Base-by-base conservation (phyloP, 2,113 vertebrate species). In the Lota lota region DNA sequence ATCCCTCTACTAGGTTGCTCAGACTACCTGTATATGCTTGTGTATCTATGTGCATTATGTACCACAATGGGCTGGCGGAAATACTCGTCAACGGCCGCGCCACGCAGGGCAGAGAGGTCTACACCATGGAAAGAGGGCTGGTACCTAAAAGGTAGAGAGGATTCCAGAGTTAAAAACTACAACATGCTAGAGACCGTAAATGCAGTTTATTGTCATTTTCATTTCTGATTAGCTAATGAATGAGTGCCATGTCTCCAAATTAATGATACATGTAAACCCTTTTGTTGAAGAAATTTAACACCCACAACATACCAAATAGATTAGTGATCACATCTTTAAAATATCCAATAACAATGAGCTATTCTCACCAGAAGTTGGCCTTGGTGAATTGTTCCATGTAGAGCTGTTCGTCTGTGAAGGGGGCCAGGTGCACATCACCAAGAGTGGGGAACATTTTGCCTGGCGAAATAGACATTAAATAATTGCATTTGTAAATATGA, bases 351-450 rank as follows among this genome's bases (percentile, higher is more conserved):
- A 12, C 40, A 12, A 33, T 33, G 28, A 4, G 40, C 8, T 1
- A 11, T 47, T 59, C 92, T 94, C 84, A 98, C 96, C 96, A 98
- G 90, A 98, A 98, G 83, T 98, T 98, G 85, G 96, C 96, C 89
- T 98, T 98, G 68, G 96, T 98, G 88, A 98, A 98, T 87, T 98
- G 96, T 85, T 98, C 96, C 96, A 98, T 98, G 91, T 98, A 98
- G 68, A 98, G 95, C 90, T 98, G 96, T 75, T 98, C 96, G 1
- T 98, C 96, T 62, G 96, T 98, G 88, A 98, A 98, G 16, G 96
- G 96, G 0, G 96, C 96, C 21, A 98, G 88, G 79, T 98, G 96
- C 68, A 98, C 96, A 7, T 98, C 96, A 1, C 96, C 96, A 3
- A 98, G 94, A 1, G 96, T 98, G 11, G 96, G 96, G 82, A 98